Conservation (phyloP, 53 echinoderm and acorn worm species). For the Patiria pectinifera region DNA sequence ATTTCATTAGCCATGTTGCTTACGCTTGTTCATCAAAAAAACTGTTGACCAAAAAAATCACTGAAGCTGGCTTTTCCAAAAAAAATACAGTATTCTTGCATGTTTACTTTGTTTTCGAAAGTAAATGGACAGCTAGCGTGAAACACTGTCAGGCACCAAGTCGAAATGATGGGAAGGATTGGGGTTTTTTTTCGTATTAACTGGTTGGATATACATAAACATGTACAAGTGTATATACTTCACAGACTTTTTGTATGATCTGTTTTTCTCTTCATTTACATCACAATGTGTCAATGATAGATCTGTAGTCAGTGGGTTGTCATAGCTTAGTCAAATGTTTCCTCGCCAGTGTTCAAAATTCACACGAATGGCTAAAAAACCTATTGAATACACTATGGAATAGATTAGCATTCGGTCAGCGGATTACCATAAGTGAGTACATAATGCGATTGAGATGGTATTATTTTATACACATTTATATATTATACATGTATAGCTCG, state of each 20-base stretch:
- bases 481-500: neutral
- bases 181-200: no score
- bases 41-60: neutral
- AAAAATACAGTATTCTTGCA: neutral
- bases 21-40: neutral
- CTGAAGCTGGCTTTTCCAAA: neutral
- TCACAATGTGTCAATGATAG: neutral
- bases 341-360: neutral
- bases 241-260: neutral
- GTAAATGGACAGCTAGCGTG: no score
- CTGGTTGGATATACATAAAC: no score
- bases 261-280: neutral
- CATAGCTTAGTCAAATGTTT: neutral
- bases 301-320: neutral
- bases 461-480: slow-evolving; percentile 26
- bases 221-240: neutral
- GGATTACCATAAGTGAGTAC: neutral
- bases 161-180: no score
- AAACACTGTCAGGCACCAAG: no score
- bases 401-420: neutral
- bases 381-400: no score
- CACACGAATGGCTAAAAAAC: neutral
- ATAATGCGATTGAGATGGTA: neutral
- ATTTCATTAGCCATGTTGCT: neutral
- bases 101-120: neutral